phyloP scores from a whole-genome alignment of 2,797 vertebrate genomes.

The Urosaurus nigricauda region DNA sequence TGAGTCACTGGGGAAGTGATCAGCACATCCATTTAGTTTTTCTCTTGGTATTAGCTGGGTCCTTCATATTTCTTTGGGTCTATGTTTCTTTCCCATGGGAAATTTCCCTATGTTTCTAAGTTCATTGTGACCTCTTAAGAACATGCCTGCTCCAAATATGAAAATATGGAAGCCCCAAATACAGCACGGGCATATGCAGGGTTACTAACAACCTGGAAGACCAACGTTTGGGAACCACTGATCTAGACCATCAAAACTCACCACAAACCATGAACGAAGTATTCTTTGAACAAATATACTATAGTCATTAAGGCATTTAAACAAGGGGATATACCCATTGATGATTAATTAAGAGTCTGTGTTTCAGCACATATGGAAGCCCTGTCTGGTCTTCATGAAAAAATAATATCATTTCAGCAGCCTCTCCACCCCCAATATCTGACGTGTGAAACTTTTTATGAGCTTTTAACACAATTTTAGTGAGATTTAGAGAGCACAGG shows the following conservation, averaged over 20 bases:
- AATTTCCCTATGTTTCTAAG: too few relatives aligned
- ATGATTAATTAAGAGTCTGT: background rate
- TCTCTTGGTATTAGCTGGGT: too few relatives aligned
- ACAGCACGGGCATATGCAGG: too few relatives aligned
- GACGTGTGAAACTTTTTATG: conserved; percentile 10
- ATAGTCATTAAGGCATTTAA: background rate
- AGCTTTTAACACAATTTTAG: conserved; percentile 2
- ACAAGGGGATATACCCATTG: background rate
- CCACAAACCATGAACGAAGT: background rate
- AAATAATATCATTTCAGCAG: conserved; percentile 7
- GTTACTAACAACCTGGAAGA: too few relatives aligned
- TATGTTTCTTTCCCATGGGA: too few relatives aligned
- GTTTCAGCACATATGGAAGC: background rate
- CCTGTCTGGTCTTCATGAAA: background rate
- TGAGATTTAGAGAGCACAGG: background rate
- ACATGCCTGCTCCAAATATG: too few relatives aligned
- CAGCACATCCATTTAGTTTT: too few relatives aligned
- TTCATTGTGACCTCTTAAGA: too few relatives aligned
- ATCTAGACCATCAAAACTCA: conserved; percentile 36
- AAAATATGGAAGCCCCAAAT: too few relatives aligned
- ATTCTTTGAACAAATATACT: background rate
- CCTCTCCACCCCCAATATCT: background rate
- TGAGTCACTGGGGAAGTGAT: too few relatives aligned
- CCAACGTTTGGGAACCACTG: too few relatives aligned
- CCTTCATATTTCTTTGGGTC: too few relatives aligned